These are phyloP conservation scores for Pachymerium ferrugineum DNA, from an alignment of 2,888 invertebrate species.

Conservation along the genomic window DNA sequence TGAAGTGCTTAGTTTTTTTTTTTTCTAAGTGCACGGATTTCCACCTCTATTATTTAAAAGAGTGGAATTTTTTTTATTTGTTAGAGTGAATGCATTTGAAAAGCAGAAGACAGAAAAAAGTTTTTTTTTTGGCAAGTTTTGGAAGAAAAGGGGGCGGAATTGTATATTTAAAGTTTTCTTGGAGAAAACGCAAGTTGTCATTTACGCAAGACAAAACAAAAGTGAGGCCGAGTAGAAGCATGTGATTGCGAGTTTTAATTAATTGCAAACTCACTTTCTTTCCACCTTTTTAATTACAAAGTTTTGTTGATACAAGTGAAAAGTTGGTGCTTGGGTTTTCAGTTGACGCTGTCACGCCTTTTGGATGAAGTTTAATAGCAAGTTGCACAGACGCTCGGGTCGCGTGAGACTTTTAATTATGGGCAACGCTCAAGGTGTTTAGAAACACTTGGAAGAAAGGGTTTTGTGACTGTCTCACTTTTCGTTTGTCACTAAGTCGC, in stretches of 20 bases:
- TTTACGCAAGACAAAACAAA: not conserved
- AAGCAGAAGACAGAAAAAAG: too few relatives aligned
- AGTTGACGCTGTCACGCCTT: slow-evolving; percentile 1
- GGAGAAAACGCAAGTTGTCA: not conserved
- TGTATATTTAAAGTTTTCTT: too few relatives aligned
- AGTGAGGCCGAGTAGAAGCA: not conserved
- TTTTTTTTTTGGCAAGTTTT: not conserved
- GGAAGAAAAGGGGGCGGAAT: not conserved
- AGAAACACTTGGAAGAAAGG: not conserved
- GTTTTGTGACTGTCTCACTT: not conserved
- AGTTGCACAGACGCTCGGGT: not conserved
- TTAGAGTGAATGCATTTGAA: too few relatives aligned
- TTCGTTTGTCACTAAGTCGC: not conserved
- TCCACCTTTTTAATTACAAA: slow-evolving; percentile 10
- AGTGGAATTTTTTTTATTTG: too few relatives aligned
- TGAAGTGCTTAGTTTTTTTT: too few relatives aligned
- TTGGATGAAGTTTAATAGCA: not conserved
- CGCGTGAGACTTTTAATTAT: slow-evolving; percentile 10
- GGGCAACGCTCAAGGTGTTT: not conserved
- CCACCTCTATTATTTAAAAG: too few relatives aligned
- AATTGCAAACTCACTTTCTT: not conserved
- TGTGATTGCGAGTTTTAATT: slow-evolving; percentile 19
- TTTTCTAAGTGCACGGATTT: too few relatives aligned
- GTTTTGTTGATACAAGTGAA: slow-evolving; percentile 12
- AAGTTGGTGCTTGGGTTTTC: not conserved